A percentile compares a stretch with the other conserved stretches of the same genome.
Conservation (phyloP, 2,888 invertebrate species). For the Nemoura dubitans region DNA sequence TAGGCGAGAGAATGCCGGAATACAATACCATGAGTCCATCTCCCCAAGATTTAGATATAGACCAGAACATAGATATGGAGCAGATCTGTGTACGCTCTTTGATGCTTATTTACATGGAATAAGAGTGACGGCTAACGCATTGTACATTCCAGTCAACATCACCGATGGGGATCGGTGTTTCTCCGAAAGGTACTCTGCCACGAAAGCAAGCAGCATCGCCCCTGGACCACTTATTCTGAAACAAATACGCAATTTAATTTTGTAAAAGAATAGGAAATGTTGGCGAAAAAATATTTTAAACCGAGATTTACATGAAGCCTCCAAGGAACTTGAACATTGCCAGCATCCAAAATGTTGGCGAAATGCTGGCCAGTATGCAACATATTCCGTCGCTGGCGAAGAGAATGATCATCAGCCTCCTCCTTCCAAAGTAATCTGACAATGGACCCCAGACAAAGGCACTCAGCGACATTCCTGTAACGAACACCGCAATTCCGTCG, state of each 20-base stretch:
- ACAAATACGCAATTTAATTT: constrained; percentile 51
- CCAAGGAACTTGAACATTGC: constrained; percentile 76
- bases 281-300: background rate
- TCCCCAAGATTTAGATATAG: too few relatives aligned
- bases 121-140: constrained; percentile 70
- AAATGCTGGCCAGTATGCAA: constrained; percentile 70
- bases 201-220: constrained; percentile 75
- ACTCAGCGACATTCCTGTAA: constrained; percentile 77
- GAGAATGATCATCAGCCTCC: constrained; percentile 72
- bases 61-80: too few relatives aligned
- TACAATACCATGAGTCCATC: too few relatives aligned
- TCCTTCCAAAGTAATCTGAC: constrained; percentile 77
- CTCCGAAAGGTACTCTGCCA: constrained; percentile 77
- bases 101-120: constrained; percentile 55
- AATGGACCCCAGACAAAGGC: constrained; percentile 81
- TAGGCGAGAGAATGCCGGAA: too few relatives aligned
- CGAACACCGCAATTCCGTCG: background rate
- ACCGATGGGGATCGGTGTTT: constrained; percentile 72
- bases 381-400: constrained; percentile 71
- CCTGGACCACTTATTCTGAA: constrained; percentile 75
- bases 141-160: constrained; percentile 73
- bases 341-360: constrained; percentile 73
- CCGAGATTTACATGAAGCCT: constrained; percentile 72
- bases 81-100: too few relatives aligned
- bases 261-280: background rate